Evolutionary conservation across 37 sponge, comb jelly and placozoan genomes (phyloP).

Genomic region (Eunapius fragilis): DNA sequence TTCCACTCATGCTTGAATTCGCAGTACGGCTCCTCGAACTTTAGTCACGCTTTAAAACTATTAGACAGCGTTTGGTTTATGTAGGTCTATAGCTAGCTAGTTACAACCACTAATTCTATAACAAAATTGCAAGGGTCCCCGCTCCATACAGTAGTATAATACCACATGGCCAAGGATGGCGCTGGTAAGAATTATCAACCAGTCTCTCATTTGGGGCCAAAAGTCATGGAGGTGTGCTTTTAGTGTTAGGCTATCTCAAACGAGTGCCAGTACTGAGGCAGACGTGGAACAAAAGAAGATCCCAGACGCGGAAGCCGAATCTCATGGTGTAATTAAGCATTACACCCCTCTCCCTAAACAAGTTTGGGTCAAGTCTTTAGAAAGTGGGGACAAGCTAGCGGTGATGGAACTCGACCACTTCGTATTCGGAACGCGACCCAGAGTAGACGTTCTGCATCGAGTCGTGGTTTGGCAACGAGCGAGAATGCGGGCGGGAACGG

Average conservation of each 20-base stretch:
- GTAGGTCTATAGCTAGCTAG: neutral
- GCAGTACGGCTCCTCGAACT: neutral
- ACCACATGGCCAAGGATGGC: neutral
- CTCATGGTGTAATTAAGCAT: conserved; percentile 3
- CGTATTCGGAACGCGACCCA: conserved; percentile 77
- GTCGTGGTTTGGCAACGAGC: conserved; percentile 92
- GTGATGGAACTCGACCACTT: conserved; percentile 61
- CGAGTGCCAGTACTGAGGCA: neutral
- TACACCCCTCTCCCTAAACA: conserved; percentile 58
- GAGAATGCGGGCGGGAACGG: conserved; percentile 79
- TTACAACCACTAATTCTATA: neutral
- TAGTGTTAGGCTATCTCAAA: neutral
- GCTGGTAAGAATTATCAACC: neutral
- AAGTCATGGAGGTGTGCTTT: neutral
- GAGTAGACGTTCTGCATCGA: conserved; percentile 87
- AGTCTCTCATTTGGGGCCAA: neutral
- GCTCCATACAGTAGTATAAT: neutral
- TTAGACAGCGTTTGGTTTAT: neutral
- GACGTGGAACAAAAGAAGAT: neutral
- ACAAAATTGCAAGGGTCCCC: neutral
- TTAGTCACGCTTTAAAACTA: neutral
- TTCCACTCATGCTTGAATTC: neutral
- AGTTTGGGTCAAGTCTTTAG: conserved; percentile 63
- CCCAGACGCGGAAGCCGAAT: neutral
- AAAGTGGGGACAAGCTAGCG: conserved; percentile 61